A percentile compares a stretch with the other conserved stretches of the same genome.
Evolutionary conservation across 1,140 invertebrate species (phyloP).

Genomic region (Vanessa atalanta): DNA sequence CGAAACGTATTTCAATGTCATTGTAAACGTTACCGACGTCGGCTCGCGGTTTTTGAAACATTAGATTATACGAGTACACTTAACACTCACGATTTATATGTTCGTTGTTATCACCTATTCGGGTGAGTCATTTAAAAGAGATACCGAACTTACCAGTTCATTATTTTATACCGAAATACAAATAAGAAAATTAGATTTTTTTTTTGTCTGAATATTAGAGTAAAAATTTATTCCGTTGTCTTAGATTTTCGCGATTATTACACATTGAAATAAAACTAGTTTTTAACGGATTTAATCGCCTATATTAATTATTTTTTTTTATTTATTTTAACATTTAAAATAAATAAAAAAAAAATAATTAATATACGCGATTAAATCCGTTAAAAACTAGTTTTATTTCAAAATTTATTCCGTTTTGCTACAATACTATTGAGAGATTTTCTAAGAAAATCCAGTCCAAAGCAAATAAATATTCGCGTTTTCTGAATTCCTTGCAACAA

Average conservation of each 20-base stretch:
- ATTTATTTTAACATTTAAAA: no score
- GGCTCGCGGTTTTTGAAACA: slow-evolving; percentile 45
- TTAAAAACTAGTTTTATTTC: no score
- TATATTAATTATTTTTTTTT: no score
- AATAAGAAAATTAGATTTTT: no score
- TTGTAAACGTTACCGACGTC: slow-evolving; percentile 52
- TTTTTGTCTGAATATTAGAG: background rate
- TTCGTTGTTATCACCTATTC: background rate
- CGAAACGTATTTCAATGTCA: slow-evolving; percentile 73
- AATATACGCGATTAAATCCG: no score
- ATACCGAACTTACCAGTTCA: background rate
- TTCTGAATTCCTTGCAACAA: slow-evolving; percentile 21
- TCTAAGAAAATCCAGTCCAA: slow-evolving; percentile 15
- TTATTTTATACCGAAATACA: no score
- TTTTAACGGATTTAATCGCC: no score
- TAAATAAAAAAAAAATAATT: no score
- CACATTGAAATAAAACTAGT: no score
- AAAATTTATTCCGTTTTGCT: background rate
- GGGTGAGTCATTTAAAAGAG: background rate
- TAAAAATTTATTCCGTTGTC: background rate
- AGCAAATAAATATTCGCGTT: slow-evolving; percentile 11
- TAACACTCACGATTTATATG: background rate
- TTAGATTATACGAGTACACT: background rate
- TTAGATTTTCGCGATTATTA: no score
- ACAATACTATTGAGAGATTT: slow-evolving; percentile 22